Conservation (phyloP, 2,888 invertebrate genomes). For the Calameuta idolon region DNA sequence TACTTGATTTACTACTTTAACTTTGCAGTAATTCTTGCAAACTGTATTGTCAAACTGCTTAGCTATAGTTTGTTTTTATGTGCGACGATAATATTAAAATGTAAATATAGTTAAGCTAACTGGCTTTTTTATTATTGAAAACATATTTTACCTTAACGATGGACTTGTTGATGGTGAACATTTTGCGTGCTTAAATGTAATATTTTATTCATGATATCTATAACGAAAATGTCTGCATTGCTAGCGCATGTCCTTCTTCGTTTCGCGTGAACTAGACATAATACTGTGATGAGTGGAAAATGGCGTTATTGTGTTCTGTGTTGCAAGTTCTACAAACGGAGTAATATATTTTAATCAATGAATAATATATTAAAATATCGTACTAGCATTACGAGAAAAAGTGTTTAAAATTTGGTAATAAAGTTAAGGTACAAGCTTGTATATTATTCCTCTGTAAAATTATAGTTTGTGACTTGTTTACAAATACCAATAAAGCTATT, state of each 20-base stretch:
- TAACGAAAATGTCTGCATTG: background rate
- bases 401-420: background rate
- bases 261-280: background rate
- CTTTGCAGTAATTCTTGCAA: too few species aligned
- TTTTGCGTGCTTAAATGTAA: background rate
- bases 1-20: too few species aligned
- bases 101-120: too few species aligned
- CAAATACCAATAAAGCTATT: background rate
- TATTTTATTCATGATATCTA: background rate
- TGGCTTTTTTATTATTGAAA: too few species aligned
- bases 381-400: background rate
- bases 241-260: background rate
- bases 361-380: background rate
- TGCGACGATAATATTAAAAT: too few species aligned
- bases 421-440: background rate
- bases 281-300: background rate
- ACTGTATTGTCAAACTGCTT: too few species aligned
- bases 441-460: background rate
- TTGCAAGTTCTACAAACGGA: background rate
- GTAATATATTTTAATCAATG: background rate
- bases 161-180: too few species aligned
- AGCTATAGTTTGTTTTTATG: too few species aligned
- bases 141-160: too few species aligned
- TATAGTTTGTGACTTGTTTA: background rate
- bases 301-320: background rate